Percentiles rank a stretch among this genome's conserved stretches.
phyloP scores from a whole-genome alignment of 2,113 vertebrate genomes.

The Herpailurus yagouaroundi region DNA sequence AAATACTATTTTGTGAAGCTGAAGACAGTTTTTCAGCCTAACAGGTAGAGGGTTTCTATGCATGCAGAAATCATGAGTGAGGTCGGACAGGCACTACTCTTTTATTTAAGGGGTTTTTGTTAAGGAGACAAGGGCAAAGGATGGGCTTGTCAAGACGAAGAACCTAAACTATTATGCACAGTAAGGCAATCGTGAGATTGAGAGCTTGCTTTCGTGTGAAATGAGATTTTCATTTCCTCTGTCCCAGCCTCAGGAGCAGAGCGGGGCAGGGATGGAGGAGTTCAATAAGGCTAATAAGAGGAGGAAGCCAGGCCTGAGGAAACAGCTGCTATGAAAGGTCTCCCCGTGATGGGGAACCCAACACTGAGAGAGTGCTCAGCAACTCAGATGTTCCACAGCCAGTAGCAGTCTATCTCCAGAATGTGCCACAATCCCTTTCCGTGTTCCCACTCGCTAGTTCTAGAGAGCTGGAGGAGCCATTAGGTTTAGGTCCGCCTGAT shows the following conservation, averaged over 20 bases:
- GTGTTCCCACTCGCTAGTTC: background rate
- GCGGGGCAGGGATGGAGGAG: accelerated
- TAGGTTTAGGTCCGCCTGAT: background rate
- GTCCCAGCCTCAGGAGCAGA: background rate
- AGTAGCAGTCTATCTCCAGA: background rate
- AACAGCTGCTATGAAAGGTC: background rate
- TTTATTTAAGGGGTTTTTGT: background rate
- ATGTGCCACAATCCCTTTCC: background rate
- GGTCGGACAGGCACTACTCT: background rate
- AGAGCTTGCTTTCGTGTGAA: background rate
- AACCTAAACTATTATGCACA: background rate
- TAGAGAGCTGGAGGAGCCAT: background rate
- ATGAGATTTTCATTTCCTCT: background rate
- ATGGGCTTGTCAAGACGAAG: background rate
- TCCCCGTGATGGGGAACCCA: background rate
- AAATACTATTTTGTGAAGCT: background rate
- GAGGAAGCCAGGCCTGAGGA: background rate
- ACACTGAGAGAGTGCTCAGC: accelerated
- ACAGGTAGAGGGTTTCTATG: background rate
- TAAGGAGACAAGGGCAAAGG: background rate
- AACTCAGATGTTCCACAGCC: background rate
- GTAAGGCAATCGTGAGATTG: background rate
- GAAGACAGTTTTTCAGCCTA: background rate
- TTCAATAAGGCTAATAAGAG: background rate
- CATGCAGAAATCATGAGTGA: background rate